Evolutionary conservation across 1,140 invertebrate genomes (phyloP), one percentile per base, ranked within the genome.

Genomic region (Zeugodacus cucurbitae): DNA sequence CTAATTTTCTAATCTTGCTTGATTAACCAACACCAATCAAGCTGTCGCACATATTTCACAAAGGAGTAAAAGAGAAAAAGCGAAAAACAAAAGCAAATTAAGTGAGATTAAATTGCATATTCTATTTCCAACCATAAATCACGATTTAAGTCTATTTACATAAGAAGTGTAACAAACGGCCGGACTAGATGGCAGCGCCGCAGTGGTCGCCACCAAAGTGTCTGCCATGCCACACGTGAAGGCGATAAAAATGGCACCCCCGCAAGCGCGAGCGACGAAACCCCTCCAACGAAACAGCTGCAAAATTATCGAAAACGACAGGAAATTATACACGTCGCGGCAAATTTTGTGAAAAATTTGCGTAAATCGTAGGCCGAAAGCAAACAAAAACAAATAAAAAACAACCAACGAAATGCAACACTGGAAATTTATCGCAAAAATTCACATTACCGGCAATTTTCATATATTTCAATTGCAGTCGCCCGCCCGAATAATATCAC

Each of bases 401-500:
- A 14, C 8, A 37, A 74, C 6, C 6, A 74, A 37, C 29, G n/a
- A 82, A 82, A 34, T 17, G 26, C 74, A 48, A 22, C 17, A 14
- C 70, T 74, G 70, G 37, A 82, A 82, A 82, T 48, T 82, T 82
- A 82, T 82, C 74, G 74, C 74, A 41, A 82, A 82, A 82, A 82
- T 82, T 82, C 74, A 82, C 74, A 82, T 82, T 82, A 82, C 74
- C 74, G 44, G 74, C 74, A 82, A 54, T 82, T 82, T 82, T 82
- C 37, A 82, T 82, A 82, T 82, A 82, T 82, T 82, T 82, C 74
- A 82, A 82, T 82, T 82, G 44, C 74, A 29, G 4, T 41, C n/a
- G 74, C 74, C 41, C n/a, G 74, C 74, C 41, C 22, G 26, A 82
- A 48, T 22, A 26, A 82, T 48, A 82, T n/a, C 74, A 3, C n/a